phyloP scores from a whole-genome alignment of 2,113 vertebrate species.

The Orthonyx spaldingii region DNA sequence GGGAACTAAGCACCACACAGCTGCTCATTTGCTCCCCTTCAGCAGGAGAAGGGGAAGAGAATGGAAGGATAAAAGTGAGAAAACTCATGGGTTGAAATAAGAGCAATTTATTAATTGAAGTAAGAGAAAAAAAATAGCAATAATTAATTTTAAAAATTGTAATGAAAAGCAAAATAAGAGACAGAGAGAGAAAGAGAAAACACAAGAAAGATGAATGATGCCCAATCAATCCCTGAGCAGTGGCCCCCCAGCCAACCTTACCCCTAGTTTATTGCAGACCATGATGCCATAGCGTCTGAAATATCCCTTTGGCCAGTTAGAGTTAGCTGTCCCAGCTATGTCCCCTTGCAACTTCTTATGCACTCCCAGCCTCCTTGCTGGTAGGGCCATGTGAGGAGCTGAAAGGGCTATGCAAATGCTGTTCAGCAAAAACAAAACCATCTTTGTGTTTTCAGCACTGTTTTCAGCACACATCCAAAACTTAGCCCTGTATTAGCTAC shows the following conservation, averaged over 20 bases:
- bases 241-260: accelerated
- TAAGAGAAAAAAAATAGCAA: not conserved
- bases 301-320: not conserved
- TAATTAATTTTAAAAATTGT: not conserved
- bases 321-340: not conserved
- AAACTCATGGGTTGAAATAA: not conserved
- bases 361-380: not conserved
- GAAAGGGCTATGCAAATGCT: accelerated
- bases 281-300: not conserved
- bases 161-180: not conserved
- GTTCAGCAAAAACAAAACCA: not conserved
- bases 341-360: not conserved
- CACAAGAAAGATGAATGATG: accelerated
- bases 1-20: not conserved
- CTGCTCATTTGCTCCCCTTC: not conserved
- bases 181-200: not conserved
- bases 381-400: not conserved
- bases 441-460: not conserved
- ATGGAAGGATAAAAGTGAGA: not conserved
- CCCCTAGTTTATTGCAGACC: not conserved
- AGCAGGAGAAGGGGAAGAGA: not conserved
- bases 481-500: not conserved
- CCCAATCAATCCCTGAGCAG: not conserved
- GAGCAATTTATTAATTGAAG: not conserved
- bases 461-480: not conserved